Base-by-base conservation (phyloP, 2,888 invertebrate species). In the Drosophila barbarae region DNA sequence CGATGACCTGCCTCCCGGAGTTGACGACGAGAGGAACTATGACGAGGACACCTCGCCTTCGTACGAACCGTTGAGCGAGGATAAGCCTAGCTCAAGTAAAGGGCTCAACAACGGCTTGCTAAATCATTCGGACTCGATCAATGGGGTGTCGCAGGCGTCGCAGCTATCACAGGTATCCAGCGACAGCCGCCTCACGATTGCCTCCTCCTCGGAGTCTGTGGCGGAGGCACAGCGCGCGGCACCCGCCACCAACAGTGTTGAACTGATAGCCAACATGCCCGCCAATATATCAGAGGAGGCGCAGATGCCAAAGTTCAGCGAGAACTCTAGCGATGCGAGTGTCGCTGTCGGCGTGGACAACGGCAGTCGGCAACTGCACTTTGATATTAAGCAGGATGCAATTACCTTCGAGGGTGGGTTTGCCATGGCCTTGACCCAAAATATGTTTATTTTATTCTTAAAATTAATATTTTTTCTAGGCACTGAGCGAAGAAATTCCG, bases 21-120 rank as follows among this genome's bases (percentile, higher is more conserved):
- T 60, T 85, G 89, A 82, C 47, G 87, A 57, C 23, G 32, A 39
- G 26, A 52, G 53, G 26, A 57, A 57, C 54, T 57, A 12, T 18
- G 57, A 92, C 54, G 92, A 91, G 78, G 93, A 93, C 74, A 92
- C 93, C 58, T 93, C 93, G 55, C 93, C 93, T 1, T 91, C 92
- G 1, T 93, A 93, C 86, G 93, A 68, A 78, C 93, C 92, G 1
- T 88, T 93, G 26, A 91, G n/a, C 23, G 78, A 78, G 10, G 72
- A 64, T 3, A 69, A 90, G 57, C 90, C 71, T 6, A 90, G 69
- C 50, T 89, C 26, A 4, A 50, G 46, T 5, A 52, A 66, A 18
- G 52, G 51, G 4, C 3, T 49, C 13, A 78, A 61, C 26, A 72
- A 67, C 53, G 73, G 44, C 2, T 71, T 71, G 3, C 32, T 80